Base-by-base conservation (phyloP, 2,113 vertebrate species). In the Halcyon senegalensis region DNA sequence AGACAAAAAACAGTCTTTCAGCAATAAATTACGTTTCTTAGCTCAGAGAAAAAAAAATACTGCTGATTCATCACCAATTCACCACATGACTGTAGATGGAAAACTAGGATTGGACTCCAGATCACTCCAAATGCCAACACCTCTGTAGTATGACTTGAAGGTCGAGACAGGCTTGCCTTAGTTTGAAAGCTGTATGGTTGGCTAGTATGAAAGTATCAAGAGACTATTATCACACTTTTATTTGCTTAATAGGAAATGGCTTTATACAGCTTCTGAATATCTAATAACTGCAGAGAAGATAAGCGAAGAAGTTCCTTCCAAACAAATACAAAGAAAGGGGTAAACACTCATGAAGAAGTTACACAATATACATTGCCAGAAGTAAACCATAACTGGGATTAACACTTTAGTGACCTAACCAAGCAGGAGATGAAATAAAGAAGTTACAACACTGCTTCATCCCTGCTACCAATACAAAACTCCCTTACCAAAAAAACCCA, bases 11-110 rank as follows among this genome's bases (percentile, higher is more conserved):
- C 37, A 0, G 58, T 39, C 69, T 92, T 92, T 87, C 83, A 75
- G 64, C 83, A 87, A 89, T 44, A 89, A 90, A 88, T 79, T 64
- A 23, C 33, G 30, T 94, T 89, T 90, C 76, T 84, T 92, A 89
- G 83, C 90, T 94, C 48, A 14, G 53, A 74, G 56, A 80, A 68
- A 96, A 84, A 84, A 95, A 84, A 94, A 86, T 70, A 33, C 28
- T 84, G 62, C 73, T 79, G 56, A 94, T 93, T 92, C 83, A 93
- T 72, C 73, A 68, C 16, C 12, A 31, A 24, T 53, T 86, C 86
- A 77, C 5, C 5, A 0, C 8, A 37, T 25, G 41, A 69, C 58
- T 83, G 37, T 20, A 74, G 41, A 84, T 1, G 80, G 46, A 88
- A 77, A 86, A 88, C 23, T 62, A 67, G 23, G 59, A 66, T 0